These are phyloP conservation scores for Leucosticte australis DNA, from an alignment of 2,113 vertebrate species.

Conservation along the genomic window DNA sequence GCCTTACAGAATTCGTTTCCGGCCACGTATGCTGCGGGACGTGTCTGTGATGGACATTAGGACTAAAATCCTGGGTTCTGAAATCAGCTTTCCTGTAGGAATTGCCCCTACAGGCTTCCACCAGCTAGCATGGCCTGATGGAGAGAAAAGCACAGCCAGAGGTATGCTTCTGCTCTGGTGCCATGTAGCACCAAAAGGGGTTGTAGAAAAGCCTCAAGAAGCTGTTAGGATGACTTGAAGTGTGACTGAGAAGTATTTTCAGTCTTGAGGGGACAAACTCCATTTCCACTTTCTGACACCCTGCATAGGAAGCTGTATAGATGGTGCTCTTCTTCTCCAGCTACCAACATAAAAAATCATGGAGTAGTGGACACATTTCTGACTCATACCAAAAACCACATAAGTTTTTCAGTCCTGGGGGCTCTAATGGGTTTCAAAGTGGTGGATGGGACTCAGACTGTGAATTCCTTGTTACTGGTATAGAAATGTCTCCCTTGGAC, in stretches of 20 bases:
- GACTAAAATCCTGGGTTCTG: conserved; percentile 82
- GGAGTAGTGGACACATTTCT: not conserved
- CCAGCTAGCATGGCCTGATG: conserved; percentile 88
- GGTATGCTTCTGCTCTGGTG: conserved; percentile 68
- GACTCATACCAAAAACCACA: not conserved
- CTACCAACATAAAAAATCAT: not conserved
- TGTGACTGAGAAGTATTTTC: not conserved
- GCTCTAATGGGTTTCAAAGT: not conserved
- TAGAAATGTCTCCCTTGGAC: not conserved
- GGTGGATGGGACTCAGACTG: not conserved
- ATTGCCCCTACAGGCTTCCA: conserved; percentile 91
- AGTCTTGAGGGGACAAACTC: not conserved
- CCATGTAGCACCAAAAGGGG: not conserved
- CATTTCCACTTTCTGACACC: not conserved
- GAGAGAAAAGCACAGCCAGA: conserved; percentile 91
- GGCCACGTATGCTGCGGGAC: conserved; percentile 84
- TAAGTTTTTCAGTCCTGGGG: not conserved
- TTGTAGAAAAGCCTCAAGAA: not conserved
- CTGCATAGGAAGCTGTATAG: not conserved
- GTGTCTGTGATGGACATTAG: conserved; percentile 82
- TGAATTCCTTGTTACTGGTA: not conserved
- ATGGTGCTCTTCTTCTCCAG: not conserved
- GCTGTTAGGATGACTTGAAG: not conserved
- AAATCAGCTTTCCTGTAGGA: conserved; percentile 90
- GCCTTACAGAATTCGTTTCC: conserved; percentile 82